Percentiles rank a stretch among this genome's conserved stretches.
Conservation (phyloP, 2,797 vertebrate species). For the Darevskia nairensis region DNA sequence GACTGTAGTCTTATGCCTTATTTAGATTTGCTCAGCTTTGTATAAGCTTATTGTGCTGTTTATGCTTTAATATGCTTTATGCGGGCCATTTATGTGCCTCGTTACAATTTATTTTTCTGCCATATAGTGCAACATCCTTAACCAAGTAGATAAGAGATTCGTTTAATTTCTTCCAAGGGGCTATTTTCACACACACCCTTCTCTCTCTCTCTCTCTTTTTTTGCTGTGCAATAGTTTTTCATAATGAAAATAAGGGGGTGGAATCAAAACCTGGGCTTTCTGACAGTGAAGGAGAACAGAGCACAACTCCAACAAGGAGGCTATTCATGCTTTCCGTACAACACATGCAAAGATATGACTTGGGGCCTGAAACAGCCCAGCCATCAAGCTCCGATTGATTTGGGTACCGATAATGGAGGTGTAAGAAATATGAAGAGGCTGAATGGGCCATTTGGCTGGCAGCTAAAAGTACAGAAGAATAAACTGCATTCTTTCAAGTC, state of each 20-base stretch:
- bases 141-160: neutral
- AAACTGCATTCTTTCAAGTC: neutral
- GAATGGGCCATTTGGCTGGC: neutral
- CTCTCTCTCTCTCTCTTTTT: too few relatives aligned
- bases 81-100: too few relatives aligned
- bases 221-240: neutral
- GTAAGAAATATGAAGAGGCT: neutral
- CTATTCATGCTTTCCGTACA: conserved; percentile 2
- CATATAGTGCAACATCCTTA: conserved; percentile 4
- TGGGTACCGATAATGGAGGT: neutral
- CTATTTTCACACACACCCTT: neutral
- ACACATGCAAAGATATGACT: neutral
- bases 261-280: neutral
- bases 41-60: too few relatives aligned
- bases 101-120: too few relatives aligned
- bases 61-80: too few relatives aligned
- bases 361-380: too few relatives aligned
- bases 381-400: neutral
- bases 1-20: too few relatives aligned
- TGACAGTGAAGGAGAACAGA: neutral
- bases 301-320: neutral
- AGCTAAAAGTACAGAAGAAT: neutral
- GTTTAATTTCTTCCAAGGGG: neutral
- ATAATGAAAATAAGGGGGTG: neutral
- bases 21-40: too few relatives aligned